Evolutionary conservation across 2,888 invertebrate genomes (phyloP).

Genomic region (Nasonovia ribisnigri): DNA sequence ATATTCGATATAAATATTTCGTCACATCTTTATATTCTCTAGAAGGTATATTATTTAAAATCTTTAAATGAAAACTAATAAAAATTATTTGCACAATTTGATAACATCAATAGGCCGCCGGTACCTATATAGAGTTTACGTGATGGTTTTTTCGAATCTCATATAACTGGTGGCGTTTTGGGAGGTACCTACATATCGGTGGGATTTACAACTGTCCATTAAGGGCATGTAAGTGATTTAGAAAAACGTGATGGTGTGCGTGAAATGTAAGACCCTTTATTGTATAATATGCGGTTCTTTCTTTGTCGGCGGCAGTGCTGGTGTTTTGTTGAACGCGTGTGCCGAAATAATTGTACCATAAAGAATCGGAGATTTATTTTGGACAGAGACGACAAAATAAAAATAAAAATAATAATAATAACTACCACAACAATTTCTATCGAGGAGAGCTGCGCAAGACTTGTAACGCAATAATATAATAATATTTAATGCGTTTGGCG

Average conservation of each 20-base stretch:
- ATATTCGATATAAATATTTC: too few relatives aligned
- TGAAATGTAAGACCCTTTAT: neutral
- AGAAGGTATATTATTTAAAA: neutral
- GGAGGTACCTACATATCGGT: neutral
- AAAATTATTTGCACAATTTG: neutral
- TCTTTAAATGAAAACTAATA: neutral
- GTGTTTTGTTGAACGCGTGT: neutral
- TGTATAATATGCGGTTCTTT: neutral
- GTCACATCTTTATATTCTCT: too few relatives aligned
- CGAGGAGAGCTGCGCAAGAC: neutral
- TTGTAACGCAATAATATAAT: neutral
- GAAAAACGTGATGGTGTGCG: constrained; percentile 44
- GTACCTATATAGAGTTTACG: neutral
- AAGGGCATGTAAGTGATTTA: constrained; percentile 9
- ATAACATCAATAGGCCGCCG: neutral
- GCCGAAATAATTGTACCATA: neutral
- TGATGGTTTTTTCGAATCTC: neutral
- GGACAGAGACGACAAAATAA: neutral
- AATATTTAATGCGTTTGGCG: neutral
- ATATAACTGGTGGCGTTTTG: neutral
- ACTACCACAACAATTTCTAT: neutral
- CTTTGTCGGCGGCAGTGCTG: neutral
- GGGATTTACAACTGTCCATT: neutral
- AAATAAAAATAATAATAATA: neutral
- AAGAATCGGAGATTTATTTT: neutral